Percentiles rank a stretch among this genome's conserved stretches.
Conservation (phyloP, 2,797 vertebrate species). For the Meda fulgida region DNA sequence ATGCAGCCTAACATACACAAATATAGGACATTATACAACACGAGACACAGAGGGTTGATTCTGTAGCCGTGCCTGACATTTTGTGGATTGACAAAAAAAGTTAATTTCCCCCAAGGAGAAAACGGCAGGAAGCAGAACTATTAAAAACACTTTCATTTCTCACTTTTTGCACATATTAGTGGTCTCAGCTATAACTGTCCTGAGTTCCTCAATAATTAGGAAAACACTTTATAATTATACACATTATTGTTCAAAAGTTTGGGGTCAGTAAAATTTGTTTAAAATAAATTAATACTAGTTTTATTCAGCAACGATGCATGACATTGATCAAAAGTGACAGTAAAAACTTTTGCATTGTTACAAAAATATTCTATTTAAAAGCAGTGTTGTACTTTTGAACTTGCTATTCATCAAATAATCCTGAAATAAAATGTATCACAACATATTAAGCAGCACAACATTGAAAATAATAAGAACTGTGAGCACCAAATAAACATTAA, state of each 20-base stretch:
- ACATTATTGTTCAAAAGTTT: neutral
- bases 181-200: neutral
- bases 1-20: neutral
- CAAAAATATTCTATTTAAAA: neutral
- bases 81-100: neutral
- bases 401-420: neutral
- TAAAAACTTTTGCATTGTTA: neutral
- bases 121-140: conserved; percentile 49
- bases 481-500: neutral
- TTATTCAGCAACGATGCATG: neutral
- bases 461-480: neutral
- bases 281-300: neutral
- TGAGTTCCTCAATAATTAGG: conserved; percentile 14
- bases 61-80: neutral
- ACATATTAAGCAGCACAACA: neutral
- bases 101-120: conserved; percentile 27
- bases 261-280: neutral
- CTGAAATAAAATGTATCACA: neutral
- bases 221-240: neutral
- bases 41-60: neutral
- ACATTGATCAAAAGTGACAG: neutral
- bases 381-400: neutral
- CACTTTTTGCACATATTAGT: conserved; percentile 18
- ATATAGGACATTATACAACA: neutral
- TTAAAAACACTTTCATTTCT: conserved; percentile 32